These are phyloP conservation scores for Danio choprae DNA, from an alignment of 2,797 vertebrate species.

Conservation along the genomic window DNA sequence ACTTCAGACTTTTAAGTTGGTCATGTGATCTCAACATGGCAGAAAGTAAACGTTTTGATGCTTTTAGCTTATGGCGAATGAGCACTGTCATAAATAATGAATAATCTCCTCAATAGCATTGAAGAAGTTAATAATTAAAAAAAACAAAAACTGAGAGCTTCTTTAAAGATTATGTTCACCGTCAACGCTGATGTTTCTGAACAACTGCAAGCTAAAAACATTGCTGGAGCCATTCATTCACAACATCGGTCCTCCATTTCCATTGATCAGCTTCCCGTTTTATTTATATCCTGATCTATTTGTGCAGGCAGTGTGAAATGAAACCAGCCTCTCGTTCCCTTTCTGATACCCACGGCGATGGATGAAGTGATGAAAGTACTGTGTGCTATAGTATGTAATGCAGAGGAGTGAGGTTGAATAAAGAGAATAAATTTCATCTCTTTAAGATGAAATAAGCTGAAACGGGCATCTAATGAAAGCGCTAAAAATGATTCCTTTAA, in stretches of 20 bases:
- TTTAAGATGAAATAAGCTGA: not conserved
- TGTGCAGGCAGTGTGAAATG: slow-evolving; percentile 62
- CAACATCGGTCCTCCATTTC: slow-evolving; percentile 36
- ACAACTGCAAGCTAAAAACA: not conserved
- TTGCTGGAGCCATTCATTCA: slow-evolving; percentile 45
- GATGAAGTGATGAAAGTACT: slow-evolving; percentile 52
- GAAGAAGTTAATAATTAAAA: too few relatives aligned
- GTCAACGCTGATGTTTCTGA: not conserved
- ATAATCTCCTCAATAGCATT: too few relatives aligned
- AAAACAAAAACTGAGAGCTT: not conserved
- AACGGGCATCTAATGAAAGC: slow-evolving; percentile 5
- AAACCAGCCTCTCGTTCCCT: slow-evolving; percentile 43
- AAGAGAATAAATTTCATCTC: slow-evolving; percentile 25
- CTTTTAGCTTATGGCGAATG: not conserved
- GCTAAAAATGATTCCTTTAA: not conserved
- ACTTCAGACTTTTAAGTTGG: not conserved
- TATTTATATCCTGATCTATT: slow-evolving; percentile 49
- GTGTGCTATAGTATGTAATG: slow-evolving; percentile 20
- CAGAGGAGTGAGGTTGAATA: not conserved
- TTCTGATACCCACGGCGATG: slow-evolving; percentile 43
- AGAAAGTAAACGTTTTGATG: not conserved
- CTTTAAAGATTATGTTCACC: not conserved
- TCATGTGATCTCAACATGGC: not conserved
- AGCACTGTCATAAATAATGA: not conserved
- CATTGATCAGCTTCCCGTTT: slow-evolving; percentile 50